A percentile compares a stretch with the other conserved stretches of the same genome.
These are phyloP conservation scores for Grus americana DNA, from an alignment of 2,113 vertebrate species.

Conservation along the genomic window DNA sequence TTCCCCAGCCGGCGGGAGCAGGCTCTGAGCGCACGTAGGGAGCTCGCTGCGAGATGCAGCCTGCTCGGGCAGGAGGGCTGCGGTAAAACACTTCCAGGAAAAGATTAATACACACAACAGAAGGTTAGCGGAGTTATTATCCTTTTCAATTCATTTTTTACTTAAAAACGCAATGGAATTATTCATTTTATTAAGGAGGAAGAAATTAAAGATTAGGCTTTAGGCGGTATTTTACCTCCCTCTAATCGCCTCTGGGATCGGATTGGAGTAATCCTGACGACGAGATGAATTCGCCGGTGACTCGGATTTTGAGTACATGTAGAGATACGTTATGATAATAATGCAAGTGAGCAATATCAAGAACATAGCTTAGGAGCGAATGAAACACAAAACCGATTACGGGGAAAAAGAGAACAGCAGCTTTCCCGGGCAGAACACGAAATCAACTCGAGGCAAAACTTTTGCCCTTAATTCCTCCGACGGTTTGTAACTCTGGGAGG, in stretches of 20 bases:
- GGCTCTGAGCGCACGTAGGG: neutral
- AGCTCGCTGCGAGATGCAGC: neutral
- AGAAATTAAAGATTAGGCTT: constrained; percentile 58
- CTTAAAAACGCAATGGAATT: constrained; percentile 54
- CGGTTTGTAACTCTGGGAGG: neutral
- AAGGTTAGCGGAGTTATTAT: constrained; percentile 55
- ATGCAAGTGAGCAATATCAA: constrained; percentile 62
- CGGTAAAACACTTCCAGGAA: neutral
- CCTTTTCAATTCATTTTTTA: constrained; percentile 57
- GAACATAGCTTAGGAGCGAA: constrained; percentile 56
- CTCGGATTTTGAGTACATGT: neutral
- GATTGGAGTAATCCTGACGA: constrained; percentile 40
- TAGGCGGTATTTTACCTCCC: constrained; percentile 31
- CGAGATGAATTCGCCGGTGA: constrained; percentile 50
- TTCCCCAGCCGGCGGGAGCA: neutral
- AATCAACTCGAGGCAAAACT: neutral
- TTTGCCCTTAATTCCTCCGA: constrained; percentile 10
- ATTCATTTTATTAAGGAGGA: constrained; percentile 52
- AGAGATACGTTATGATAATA: constrained; percentile 48
- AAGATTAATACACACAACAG: constrained; percentile 49
- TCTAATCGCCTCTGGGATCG: constrained; percentile 55
- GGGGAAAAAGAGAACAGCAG: constrained; percentile 52
- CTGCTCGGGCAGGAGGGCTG: neutral
- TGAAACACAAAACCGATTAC: constrained; percentile 62
- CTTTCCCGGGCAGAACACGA: neutral